Evolutionary conservation across 2,888 invertebrate genomes (phyloP).

Genomic region (Diaphora mendica): DNA sequence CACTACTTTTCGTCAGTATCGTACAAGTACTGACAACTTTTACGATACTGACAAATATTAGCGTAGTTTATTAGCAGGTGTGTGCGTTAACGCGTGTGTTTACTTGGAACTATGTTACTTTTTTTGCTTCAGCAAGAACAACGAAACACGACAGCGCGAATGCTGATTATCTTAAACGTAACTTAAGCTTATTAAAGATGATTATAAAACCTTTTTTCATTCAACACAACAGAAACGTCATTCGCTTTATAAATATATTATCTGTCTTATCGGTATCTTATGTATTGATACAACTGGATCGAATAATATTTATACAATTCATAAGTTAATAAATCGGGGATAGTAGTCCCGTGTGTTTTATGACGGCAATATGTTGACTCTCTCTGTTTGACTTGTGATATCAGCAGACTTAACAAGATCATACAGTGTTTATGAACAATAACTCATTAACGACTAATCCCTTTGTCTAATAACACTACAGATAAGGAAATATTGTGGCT

Average conservation of each 20-base stretch:
- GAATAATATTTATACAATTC: constrained; percentile 1
- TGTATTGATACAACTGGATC: background rate
- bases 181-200: too few relatives aligned
- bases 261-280: background rate
- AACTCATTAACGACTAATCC: background rate
- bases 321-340: background rate
- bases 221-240: background rate
- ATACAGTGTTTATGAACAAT: background rate
- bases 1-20: too few relatives aligned
- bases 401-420: background rate
- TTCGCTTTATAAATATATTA: background rate
- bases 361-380: background rate
- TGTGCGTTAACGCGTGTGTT: too few relatives aligned
- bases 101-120: too few relatives aligned
- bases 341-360: background rate
- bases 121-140: too few relatives aligned
- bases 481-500: background rate
- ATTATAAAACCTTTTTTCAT: background rate
- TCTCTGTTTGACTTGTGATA: constrained; percentile 1
- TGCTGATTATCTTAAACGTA: too few relatives aligned
- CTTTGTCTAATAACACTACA: background rate
- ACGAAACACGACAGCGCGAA: too few relatives aligned
- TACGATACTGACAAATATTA: too few relatives aligned
- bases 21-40: too few relatives aligned
- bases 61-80: too few relatives aligned